Conservation (phyloP, 2,888 invertebrate genomes). For the Rutpela maculata region DNA sequence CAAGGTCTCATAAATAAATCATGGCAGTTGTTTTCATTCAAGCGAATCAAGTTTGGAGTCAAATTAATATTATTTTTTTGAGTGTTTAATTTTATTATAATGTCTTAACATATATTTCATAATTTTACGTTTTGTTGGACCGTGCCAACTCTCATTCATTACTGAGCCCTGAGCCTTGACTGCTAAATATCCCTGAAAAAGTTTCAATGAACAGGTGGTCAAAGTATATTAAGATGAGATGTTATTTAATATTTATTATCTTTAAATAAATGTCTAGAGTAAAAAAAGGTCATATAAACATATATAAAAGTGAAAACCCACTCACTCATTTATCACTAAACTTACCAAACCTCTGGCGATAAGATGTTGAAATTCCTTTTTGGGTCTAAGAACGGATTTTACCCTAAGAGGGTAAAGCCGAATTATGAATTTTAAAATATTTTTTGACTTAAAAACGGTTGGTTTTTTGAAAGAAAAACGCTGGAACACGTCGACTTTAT, state of each 20-base stretch:
- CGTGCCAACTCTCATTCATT: neutral
- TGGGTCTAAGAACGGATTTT: too few species aligned
- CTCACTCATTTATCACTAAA: too few species aligned
- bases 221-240: neutral
- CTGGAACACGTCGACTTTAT: too few species aligned
- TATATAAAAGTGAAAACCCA: too few species aligned
- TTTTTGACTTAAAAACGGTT: too few species aligned
- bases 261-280: neutral
- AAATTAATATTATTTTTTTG: neutral
- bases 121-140: neutral
- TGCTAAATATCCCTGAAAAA: neutral
- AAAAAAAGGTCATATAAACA: too few species aligned
- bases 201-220: neutral
- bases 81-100: neutral
- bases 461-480: too few species aligned
- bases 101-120: too few species aligned
- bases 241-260: neutral
- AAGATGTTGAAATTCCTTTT: too few species aligned
- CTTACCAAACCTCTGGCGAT: too few species aligned
- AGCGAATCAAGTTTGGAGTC: neutral
- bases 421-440: too few species aligned
- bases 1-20: neutral
- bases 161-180: neutral
- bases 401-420: too few species aligned
- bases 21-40: constrained; percentile 7